These are phyloP conservation scores for Sarcophaga bullata DNA, from an alignment of 1,140 invertebrate genomes.

Conservation along the genomic window DNA sequence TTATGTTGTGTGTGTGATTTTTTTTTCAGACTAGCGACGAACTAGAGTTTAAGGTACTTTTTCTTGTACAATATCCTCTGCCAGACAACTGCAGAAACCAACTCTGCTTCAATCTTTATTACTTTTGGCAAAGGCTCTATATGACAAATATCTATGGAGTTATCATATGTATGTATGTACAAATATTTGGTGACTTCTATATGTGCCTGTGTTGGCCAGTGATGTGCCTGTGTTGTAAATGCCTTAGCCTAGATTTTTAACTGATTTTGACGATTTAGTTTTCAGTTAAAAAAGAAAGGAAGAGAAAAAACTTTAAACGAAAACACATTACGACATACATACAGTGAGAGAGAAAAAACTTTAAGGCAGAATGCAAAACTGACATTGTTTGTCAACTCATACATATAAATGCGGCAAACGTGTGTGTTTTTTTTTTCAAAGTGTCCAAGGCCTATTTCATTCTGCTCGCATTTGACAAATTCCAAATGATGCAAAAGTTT, in stretches of 20 bases:
- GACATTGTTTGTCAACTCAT: slow-evolving; percentile 41
- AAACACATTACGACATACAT: background rate
- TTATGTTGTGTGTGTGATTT: too few relatives aligned
- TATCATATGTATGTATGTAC: background rate
- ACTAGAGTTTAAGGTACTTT: too few relatives aligned
- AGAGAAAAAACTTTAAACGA: background rate
- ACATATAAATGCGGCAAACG: slow-evolving; percentile 39
- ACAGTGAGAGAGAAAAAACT: too few relatives aligned
- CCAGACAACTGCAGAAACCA: too few relatives aligned
- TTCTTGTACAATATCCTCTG: too few relatives aligned
- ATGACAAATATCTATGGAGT: background rate
- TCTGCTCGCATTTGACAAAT: background rate
- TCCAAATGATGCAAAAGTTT: background rate
- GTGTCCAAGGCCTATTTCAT: slow-evolving; percentile 27
- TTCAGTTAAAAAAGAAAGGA: background rate
- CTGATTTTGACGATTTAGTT: slow-evolving; percentile 42
- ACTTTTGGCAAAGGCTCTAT: background rate
- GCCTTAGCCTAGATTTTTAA: slow-evolving; percentile 40
- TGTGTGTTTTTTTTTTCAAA: background rate
- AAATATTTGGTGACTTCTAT: background rate
- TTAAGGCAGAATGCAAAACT: slow-evolving; percentile 27
- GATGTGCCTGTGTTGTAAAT: too few relatives aligned
- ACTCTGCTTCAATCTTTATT: too few relatives aligned
- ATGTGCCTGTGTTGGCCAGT: background rate
- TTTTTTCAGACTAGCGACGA: too few relatives aligned